A percentile compares a stretch with the other conserved stretches of the same genome.
These are phyloP conservation scores for Paramormyrops kingsleyae DNA, from an alignment of 2,113 vertebrate species.

Conservation along the genomic window DNA sequence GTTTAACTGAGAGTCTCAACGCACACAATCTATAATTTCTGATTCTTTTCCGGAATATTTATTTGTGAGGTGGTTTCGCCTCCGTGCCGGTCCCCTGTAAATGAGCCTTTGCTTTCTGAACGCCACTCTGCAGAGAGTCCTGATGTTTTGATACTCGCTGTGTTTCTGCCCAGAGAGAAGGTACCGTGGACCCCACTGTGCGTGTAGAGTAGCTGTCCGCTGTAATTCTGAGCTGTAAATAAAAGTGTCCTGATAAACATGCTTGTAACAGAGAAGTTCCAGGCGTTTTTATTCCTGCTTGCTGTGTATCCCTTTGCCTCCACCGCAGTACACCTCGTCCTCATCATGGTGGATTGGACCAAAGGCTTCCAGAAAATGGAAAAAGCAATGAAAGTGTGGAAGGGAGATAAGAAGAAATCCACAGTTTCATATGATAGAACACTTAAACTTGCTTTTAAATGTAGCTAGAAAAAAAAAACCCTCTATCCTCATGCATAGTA, in stretches of 20 bases:
- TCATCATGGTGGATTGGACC: not conserved
- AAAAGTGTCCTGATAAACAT: slow-evolving; percentile 28
- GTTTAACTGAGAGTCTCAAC: not conserved
- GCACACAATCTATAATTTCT: slow-evolving; percentile 2
- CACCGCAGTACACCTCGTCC: not conserved
- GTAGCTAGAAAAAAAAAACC: not conserved
- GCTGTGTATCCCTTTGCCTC: not conserved
- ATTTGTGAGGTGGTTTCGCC: not conserved
- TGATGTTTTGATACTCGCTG: slow-evolving; percentile 24
- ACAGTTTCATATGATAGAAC: not conserved
- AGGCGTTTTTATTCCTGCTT: slow-evolving; percentile 4
- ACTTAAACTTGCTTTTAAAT: not conserved
- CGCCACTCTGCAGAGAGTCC: not conserved
- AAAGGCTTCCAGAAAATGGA: not conserved
- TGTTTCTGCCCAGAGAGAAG: slow-evolving; percentile 18
- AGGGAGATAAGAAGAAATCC: not conserved
- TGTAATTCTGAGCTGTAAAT: slow-evolving; percentile 30
- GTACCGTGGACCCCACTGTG: slow-evolving; percentile 17
- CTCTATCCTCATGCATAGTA: not conserved
- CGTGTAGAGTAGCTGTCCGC: slow-evolving; percentile 17
- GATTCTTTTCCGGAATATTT: not conserved
- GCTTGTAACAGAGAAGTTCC: slow-evolving; percentile 24
- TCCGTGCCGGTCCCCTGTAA: not conserved
- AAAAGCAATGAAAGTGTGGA: not conserved
- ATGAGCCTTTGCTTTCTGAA: not conserved